Evolutionary conservation across 2,888 invertebrate genomes (phyloP).

Genomic region (Ryuthela nishihirai): DNA sequence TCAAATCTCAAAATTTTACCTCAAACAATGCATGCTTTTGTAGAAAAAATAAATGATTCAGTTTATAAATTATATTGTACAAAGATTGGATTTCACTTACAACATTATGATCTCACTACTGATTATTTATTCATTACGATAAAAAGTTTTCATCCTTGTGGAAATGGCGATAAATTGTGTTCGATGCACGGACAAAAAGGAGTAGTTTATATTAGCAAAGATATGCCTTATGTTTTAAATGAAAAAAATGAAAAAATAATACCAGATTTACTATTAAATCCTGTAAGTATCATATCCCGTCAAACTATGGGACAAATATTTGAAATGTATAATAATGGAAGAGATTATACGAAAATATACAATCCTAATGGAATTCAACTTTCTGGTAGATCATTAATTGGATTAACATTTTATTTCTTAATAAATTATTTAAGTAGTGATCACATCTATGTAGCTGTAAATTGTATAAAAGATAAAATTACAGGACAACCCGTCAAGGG

Average conservation of each 20-base stretch:
- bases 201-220: neutral
- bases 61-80: constrained; percentile 2
- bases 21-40: constrained; percentile 13
- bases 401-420: neutral
- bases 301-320: constrained; percentile 2
- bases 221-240: neutral
- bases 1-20: constrained; percentile 1
- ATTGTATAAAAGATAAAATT: constrained; percentile 11
- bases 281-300: neutral
- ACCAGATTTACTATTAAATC: neutral
- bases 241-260: neutral
- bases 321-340: neutral
- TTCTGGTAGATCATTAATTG: neutral
- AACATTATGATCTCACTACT: neutral
- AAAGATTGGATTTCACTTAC: constrained; percentile 4
- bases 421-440: neutral
- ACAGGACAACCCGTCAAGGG: constrained; percentile 8
- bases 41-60: neutral
- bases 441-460: neutral
- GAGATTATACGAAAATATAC: neutral
- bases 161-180: constrained; percentile 18
- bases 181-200: constrained; percentile 7
- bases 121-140: neutral
- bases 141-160: neutral
- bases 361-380: neutral